phyloP scores from a whole-genome alignment of 2,113 vertebrate genomes.

The Synchiropus splendidus region DNA sequence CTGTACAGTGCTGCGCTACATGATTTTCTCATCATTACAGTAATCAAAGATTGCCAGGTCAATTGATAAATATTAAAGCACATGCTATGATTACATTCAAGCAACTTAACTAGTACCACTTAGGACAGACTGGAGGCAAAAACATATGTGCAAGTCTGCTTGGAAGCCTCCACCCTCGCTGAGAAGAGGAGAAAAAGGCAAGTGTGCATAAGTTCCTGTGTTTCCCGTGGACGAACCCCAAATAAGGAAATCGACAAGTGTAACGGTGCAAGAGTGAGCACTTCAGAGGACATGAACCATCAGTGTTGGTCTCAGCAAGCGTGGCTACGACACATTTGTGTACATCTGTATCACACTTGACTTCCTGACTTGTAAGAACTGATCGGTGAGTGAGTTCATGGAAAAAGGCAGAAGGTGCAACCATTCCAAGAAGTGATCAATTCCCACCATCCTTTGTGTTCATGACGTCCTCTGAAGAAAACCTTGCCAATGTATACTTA shows the following conservation, averaged over 20 bases:
- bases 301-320: neutral
- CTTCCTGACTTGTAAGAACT: too few relatives aligned
- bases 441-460: neutral
- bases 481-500: too few relatives aligned
- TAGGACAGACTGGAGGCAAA: constrained; percentile 8
- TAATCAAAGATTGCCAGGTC: neutral
- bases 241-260: constrained; percentile 6
- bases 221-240: constrained; percentile 15
- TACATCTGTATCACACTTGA: neutral
- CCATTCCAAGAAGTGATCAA: neutral
- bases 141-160: constrained; percentile 47
- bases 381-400: neutral
- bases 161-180: constrained; percentile 26
- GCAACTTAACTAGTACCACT: constrained; percentile 5
- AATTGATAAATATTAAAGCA: too few relatives aligned
- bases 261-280: constrained; percentile 19
- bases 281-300: neutral
- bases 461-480: too few relatives aligned
- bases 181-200: constrained; percentile 27
- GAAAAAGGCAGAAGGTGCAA: neutral
- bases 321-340: too few relatives aligned
- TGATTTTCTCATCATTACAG: too few relatives aligned
- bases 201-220: constrained; percentile 4
- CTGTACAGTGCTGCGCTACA: neutral
- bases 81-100: constrained; percentile 4